phyloP scores from a whole-genome alignment of 1,140 invertebrate genomes.

The Adelges cooleyi region DNA sequence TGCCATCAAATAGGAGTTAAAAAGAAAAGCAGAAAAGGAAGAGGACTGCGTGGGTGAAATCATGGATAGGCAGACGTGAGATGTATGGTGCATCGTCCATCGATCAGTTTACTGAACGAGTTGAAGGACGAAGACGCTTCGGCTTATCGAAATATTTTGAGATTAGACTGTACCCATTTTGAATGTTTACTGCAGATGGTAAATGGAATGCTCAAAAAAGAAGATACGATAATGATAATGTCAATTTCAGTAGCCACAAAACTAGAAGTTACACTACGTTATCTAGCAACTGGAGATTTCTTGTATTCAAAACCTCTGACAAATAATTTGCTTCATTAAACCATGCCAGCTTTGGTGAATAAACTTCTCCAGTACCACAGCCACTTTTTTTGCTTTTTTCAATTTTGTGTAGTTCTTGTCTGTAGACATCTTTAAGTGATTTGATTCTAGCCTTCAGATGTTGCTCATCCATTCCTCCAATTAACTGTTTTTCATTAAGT shows the following conservation, averaged over 20 bases:
- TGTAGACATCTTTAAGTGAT: slow-evolving; percentile 11
- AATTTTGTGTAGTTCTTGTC: slow-evolving; percentile 20
- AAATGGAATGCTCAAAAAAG: slow-evolving; percentile 29
- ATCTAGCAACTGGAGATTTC: slow-evolving; percentile 28
- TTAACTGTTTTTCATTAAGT: slow-evolving; percentile 5
- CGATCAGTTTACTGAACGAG: slow-evolving; percentile 2
- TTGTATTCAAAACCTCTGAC: slow-evolving; percentile 21
- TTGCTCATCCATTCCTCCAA: neutral
- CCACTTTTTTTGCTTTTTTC: slow-evolving; percentile 22
- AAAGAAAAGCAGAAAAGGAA: slow-evolving; percentile 28
- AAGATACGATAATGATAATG: slow-evolving; percentile 26
- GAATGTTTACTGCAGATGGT: slow-evolving; percentile 27
- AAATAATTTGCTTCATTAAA: slow-evolving; percentile 23
- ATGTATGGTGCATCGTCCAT: slow-evolving; percentile 29
- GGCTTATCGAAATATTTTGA: neutral
- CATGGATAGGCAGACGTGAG: slow-evolving; percentile 28
- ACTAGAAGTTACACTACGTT: slow-evolving; percentile 29
- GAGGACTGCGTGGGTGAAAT: slow-evolving; percentile 29
- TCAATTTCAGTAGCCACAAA: slow-evolving; percentile 29
- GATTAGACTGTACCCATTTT: neutral
- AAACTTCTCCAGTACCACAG: slow-evolving; percentile 20
- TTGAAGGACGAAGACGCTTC: slow-evolving; percentile 18
- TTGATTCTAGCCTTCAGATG: slow-evolving; percentile 4
- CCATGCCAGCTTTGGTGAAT: slow-evolving; percentile 21
- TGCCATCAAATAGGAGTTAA: slow-evolving; percentile 20